Percentiles rank a stretch among this genome's conserved stretches.
phyloP scores from a whole-genome alignment of 2,888 invertebrate species.

The Phaonia tiefii region DNA sequence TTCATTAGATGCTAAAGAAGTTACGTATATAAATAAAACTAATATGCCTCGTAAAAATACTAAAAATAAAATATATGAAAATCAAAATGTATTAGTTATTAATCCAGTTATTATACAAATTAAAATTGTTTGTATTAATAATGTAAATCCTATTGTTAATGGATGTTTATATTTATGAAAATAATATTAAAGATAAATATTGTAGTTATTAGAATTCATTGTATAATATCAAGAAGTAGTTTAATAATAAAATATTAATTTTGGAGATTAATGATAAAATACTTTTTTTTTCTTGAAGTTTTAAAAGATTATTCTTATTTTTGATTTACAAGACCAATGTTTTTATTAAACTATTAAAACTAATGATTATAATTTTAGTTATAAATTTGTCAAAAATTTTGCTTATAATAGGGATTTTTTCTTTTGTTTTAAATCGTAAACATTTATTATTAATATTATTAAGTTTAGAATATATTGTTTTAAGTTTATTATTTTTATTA shows the following conservation, averaged over 20 bases:
- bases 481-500: slow-evolving; percentile 82
- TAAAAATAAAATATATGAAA: slow-evolving; percentile 84
- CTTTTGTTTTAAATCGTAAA: slow-evolving; percentile 83
- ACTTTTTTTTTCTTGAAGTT: slow-evolving; percentile 83
- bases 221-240: slow-evolving; percentile 83
- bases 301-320: slow-evolving; percentile 82
- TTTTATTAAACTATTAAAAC: slow-evolving; percentile 86
- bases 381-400: slow-evolving; percentile 80
- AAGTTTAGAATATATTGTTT: slow-evolving; percentile 84
- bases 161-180: slow-evolving; percentile 81
- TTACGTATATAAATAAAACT: slow-evolving; percentile 85
- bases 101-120: slow-evolving; percentile 81
- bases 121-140: slow-evolving; percentile 82
- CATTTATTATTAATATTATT: slow-evolving; percentile 84
- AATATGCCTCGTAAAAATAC: slow-evolving; percentile 85
- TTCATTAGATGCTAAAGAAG: slow-evolving; percentile 84
- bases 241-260: slow-evolving; percentile 86
- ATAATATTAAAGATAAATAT: slow-evolving; percentile 77
- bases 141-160: slow-evolving; percentile 82
- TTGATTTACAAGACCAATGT: slow-evolving; percentile 87
- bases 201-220: slow-evolving; percentile 71
- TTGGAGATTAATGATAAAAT: slow-evolving; percentile 85
- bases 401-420: slow-evolving; percentile 81
- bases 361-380: slow-evolving; percentile 81
- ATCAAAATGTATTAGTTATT: slow-evolving; percentile 82